phyloP scores from a whole-genome alignment of 2,888 invertebrate species.

The Ischnura elegans region DNA sequence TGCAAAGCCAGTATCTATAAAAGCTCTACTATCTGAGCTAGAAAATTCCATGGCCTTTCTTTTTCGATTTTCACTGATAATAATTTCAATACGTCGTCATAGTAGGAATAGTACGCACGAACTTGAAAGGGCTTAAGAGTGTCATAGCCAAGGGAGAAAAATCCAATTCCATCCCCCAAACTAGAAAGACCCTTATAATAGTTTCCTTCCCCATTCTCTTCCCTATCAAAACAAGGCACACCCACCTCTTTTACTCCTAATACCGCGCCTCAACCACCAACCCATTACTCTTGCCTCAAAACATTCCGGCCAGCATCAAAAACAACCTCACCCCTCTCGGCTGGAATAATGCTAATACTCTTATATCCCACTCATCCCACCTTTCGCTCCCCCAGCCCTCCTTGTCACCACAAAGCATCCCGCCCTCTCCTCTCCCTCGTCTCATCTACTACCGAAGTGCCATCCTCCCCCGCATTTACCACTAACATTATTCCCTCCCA shows the following conservation, averaged over 20 bases:
- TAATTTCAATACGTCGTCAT: background rate
- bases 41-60: no score
- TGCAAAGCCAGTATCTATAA: no score
- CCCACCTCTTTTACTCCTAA: background rate
- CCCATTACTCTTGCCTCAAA: conserved; percentile 2
- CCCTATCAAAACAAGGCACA: background rate
- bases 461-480: background rate
- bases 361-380: background rate
- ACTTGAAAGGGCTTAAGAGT: no score
- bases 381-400: background rate
- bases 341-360: conserved; percentile 1
- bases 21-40: no score
- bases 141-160: background rate
- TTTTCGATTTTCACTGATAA: no score
- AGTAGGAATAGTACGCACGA: background rate
- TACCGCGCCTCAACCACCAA: background rate
- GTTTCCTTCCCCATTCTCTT: background rate
- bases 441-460: conserved; percentile 44
- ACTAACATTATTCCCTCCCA: background rate
- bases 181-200: background rate
- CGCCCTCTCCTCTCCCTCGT: background rate
- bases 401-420: conserved; percentile 17
- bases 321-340: background rate
- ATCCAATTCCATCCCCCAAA: background rate
- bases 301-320: background rate